These are phyloP conservation scores for Chironomus tentans DNA, from an alignment of 2,888 invertebrate species.

Conservation along the genomic window DNA sequence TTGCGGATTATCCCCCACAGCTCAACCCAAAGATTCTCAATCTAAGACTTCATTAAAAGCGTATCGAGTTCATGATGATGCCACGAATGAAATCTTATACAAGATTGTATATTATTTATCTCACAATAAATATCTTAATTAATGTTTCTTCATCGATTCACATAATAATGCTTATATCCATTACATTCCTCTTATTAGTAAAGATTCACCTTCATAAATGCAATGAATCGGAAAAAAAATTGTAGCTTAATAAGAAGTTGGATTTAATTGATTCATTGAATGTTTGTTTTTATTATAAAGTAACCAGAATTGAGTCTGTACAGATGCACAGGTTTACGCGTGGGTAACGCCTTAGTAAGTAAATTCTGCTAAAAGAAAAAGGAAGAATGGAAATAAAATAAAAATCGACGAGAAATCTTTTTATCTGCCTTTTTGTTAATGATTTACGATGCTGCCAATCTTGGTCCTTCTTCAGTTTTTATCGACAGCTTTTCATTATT, in stretches of 20 bases:
- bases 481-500: neutral
- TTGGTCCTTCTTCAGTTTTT: neutral
- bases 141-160: constrained; percentile 6
- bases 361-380: neutral
- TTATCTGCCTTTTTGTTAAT: neutral
- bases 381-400: no score
- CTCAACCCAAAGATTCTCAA: no score
- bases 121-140: constrained; percentile 21
- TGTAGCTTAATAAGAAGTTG: neutral
- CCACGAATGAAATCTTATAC: no score
- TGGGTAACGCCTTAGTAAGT: neutral
- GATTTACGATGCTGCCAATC: constrained; percentile 7
- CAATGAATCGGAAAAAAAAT: no score
- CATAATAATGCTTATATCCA: neutral
- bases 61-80: no score
- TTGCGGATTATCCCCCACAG: no score
- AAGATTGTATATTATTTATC: neutral
- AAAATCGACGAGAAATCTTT: no score
- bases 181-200: neutral
- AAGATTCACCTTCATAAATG: neutral
- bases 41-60: no score
- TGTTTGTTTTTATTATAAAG: neutral
- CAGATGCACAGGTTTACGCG: neutral
- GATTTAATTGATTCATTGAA: constrained; percentile 21
- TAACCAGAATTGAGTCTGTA: neutral